Conservation (phyloP, 2,113 vertebrate species). For the Noturus placidus region DNA sequence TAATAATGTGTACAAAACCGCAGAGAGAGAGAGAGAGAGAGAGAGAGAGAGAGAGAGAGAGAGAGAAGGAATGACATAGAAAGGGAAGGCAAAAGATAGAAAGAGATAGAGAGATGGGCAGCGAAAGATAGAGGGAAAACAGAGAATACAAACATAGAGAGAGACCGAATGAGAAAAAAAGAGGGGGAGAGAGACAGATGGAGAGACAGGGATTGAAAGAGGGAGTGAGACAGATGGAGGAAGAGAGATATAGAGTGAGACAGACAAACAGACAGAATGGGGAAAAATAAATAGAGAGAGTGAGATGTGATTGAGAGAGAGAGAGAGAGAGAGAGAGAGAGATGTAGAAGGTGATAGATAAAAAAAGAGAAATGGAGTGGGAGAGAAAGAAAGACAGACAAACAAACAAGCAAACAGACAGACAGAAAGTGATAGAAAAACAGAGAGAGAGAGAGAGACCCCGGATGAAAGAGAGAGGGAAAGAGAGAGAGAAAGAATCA, state of each 20-base stretch:
- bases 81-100: not conserved
- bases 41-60: not conserved
- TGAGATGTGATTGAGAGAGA: not conserved
- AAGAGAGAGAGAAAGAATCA: slow-evolving; percentile 48
- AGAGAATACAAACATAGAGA: not conserved
- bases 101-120: not conserved
- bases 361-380: not conserved
- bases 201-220: slow-evolving; percentile 19
- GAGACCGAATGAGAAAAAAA: not conserved
- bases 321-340: not conserved
- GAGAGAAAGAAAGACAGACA: not conserved
- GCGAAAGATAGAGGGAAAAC: not conserved
- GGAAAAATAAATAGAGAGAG: not conserved
- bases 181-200: not conserved
- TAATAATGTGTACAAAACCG: slow-evolving; percentile 33
- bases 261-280: not conserved
- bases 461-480: not conserved
- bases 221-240: not conserved
- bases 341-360: not conserved
- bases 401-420: not conserved
- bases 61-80: too few relatives aligned
- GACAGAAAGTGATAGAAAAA: not conserved
- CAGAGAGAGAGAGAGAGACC: not conserved
- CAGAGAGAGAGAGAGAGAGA: not conserved
- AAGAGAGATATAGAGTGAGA: not conserved